Evolutionary conservation across 1,140 invertebrate genomes (phyloP).

Genomic region (Drosophila melanogaster): Release_6_plus_ISO1_MT NT_037436.4:4764501-4765000

Average conservation of each 20-base stretch:
- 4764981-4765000: slow-evolving; percentile 68
- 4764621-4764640: slow-evolving; percentile 38
- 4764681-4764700: neutral
- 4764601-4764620: slow-evolving; percentile 59
- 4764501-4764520: slow-evolving; percentile 55
- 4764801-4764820: no score
- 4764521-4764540: slow-evolving; percentile 42
- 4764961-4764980: slow-evolving; percentile 59
- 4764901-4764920: slow-evolving; percentile 85
- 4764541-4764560: slow-evolving; percentile 66
- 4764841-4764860: no score
- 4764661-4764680: neutral
- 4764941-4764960: slow-evolving; percentile 77
- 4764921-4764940: slow-evolving; percentile 83
- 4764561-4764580: slow-evolving; percentile 77
- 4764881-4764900: slow-evolving; percentile 84
- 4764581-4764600: slow-evolving; percentile 81
- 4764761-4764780: no score
- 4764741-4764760: no score
- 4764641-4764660: neutral
- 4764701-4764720: no score
- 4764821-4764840: no score
- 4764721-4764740: no score
- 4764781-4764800: no score
- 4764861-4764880: slow-evolving; percentile 23